Conservation (phyloP, 2,888 invertebrate species). For the Meliscaeva auricollis region DNA sequence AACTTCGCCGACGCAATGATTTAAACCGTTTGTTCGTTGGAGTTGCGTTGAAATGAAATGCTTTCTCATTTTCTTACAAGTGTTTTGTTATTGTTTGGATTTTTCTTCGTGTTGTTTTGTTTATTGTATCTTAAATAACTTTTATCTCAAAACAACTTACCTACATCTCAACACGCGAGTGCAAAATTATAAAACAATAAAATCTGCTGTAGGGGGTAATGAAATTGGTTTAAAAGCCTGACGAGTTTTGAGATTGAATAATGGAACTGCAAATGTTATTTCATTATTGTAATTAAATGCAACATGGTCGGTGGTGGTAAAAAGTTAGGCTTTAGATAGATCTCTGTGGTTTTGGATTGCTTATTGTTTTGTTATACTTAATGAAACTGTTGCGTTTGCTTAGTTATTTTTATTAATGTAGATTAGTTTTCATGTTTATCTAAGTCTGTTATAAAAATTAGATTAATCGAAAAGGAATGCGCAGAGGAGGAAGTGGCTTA, state of each 20-base stretch:
- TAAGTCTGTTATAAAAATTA: too few relatives aligned
- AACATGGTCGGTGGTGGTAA: neutral
- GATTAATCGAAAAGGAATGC: too few relatives aligned
- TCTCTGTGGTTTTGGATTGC: neutral
- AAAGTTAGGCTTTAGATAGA: neutral
- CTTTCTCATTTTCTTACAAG: neutral
- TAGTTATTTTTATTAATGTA: too few relatives aligned
- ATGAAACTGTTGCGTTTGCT: too few relatives aligned
- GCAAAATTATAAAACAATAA: constrained; percentile 26
- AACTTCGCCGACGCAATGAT: constrained; percentile 5
- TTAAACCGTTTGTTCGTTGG: too few relatives aligned
- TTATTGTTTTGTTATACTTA: too few relatives aligned
- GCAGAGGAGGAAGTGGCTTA: too few relatives aligned
- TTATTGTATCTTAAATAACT: constrained; percentile 1
- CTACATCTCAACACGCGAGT: constrained; percentile 11
- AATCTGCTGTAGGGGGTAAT: constrained; percentile 9
- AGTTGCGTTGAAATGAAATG: constrained; percentile 31
- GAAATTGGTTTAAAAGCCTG: constrained; percentile 15
- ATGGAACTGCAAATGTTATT: neutral
- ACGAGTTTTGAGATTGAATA: constrained; percentile 1
- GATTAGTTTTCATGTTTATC: too few relatives aligned
- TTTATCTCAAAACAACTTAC: neutral
- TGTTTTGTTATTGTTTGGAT: constrained; percentile 10
- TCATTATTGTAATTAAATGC: constrained; percentile 6
- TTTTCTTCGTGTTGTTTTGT: neutral